Evolutionary conservation across 2,113 vertebrate genomes (phyloP), one percentile per base, ranked within the genome.

Genomic region (Gallinago jamesoni): DNA sequence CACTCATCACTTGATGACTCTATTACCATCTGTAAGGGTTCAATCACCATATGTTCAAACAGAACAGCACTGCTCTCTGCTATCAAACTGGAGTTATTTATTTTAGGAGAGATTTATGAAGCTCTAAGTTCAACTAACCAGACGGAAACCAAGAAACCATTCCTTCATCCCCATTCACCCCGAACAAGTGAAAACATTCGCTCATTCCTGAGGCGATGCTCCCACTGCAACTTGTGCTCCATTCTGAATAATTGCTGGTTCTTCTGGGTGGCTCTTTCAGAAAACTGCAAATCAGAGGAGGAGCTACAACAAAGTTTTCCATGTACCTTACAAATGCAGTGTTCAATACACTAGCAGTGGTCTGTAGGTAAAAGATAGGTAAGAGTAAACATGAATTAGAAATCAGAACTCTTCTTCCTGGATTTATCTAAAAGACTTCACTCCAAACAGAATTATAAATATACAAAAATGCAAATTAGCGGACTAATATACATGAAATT

Each of bases 51-150:
- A 33, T 50, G 70, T 82, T 89, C 52, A 37, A 76, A 60, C 81
- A 45, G 19, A 82, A 60, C 45, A 69, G 55, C 60, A 74, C 68
- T 86, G 72, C 50, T 81, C 72, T 57, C 86, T 62, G 37, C 82
- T 83, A 80, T 43, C 59, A 74, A 92, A 57, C 30, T 35, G 43
- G 30, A 45, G 27, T 90, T 79, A 66, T 7, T 78, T 81, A 81
- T 80, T 93, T 30, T 39, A 25, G 24, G 37, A 67, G 31, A 94
- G 74, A 92, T 95, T 94, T 92, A 94, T 75, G 69, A 91, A 81
- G 86, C 74, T 85, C 52, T 79, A 59, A 87, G 59, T 7, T 11
- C 67, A 93, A 70, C 6, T 10, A 92, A 87, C 62, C 86, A 87
- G 76, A 92, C 23, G 66, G 62, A 87, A 96, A 90, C 12, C 2